Percentiles rank a stretch among this genome's conserved stretches.
phyloP scores from a whole-genome alignment of 2,797 vertebrate genomes.

The Notoglanidium macrostoma region DNA sequence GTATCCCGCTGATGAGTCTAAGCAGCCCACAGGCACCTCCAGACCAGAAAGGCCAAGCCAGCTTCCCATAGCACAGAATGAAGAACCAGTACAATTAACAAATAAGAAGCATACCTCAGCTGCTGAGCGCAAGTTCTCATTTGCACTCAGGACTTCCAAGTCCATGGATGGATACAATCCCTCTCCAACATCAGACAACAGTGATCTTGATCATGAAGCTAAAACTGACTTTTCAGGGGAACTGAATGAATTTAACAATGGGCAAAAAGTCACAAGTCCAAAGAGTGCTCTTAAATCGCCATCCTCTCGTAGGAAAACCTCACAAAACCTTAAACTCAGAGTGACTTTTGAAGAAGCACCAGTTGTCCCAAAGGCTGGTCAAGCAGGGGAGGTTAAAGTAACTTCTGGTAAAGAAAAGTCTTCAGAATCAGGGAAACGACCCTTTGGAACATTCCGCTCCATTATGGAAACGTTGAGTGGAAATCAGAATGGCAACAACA shows the following conservation, averaged over 20 bases:
- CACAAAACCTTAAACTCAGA: slow-evolving; percentile 92
- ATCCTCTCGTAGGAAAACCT: slow-evolving; percentile 90
- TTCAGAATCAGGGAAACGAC: slow-evolving; percentile 79
- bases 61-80: slow-evolving; percentile 82
- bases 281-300: slow-evolving; percentile 98
- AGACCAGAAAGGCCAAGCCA: slow-evolving; percentile 83
- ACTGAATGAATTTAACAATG: slow-evolving; percentile 62
- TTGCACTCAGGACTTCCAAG: slow-evolving; percentile 81
- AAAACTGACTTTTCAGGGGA: slow-evolving; percentile 69
- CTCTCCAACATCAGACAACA: slow-evolving; percentile 86
- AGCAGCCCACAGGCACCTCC: slow-evolving; percentile 66
- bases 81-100: slow-evolving; percentile 79
- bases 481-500: slow-evolving; percentile 92
- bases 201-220: slow-evolving; percentile 80
- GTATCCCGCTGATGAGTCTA: slow-evolving; percentile 85
- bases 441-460: slow-evolving; percentile 91
- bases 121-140: slow-evolving; percentile 82
- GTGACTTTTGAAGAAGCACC: slow-evolving; percentile 97
- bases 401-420: slow-evolving; percentile 69
- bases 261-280: slow-evolving; percentile 88
- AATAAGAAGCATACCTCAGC: slow-evolving; percentile 82
- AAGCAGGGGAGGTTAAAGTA: slow-evolving; percentile 67
- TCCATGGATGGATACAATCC: slow-evolving; percentile 84
- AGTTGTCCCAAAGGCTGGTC: slow-evolving; percentile 82
- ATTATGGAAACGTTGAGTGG: slow-evolving; percentile 96